Conservation (phyloP, 2,113 vertebrate genomes). For the Hoplias malabaricus region DNA sequence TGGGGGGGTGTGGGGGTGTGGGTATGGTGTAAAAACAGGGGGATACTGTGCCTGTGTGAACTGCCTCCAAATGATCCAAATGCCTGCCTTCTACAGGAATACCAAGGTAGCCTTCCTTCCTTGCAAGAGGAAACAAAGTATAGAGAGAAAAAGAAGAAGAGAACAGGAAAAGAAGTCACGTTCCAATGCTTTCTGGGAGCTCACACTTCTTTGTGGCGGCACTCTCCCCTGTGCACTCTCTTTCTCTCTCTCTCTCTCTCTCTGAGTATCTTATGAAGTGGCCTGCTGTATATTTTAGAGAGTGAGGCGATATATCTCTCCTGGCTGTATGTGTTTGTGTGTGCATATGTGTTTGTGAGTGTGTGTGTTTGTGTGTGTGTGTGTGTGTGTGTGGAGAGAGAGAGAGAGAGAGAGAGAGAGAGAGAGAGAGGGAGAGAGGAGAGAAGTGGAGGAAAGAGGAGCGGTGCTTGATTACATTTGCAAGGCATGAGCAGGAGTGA, state of each 20-base stretch:
- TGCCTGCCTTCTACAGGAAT: slow-evolving; percentile 35
- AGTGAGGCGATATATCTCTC: slow-evolving; percentile 37
- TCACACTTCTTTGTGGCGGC: slow-evolving; percentile 13
- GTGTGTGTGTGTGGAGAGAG: not conserved
- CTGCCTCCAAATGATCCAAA: slow-evolving; percentile 86
- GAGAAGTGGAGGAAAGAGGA: slow-evolving; percentile 32
- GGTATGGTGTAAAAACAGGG: slow-evolving; percentile 65
- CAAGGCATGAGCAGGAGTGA: slow-evolving; percentile 57
- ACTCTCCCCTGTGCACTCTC: not conserved
- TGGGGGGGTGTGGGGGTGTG: slow-evolving; percentile 30
- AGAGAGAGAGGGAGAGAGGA: slow-evolving; percentile 25
- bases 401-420: no score
- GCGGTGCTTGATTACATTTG: slow-evolving; percentile 58
- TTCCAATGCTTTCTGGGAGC: not conserved
- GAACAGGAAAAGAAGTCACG: slow-evolving; percentile 13
- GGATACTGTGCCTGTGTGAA: slow-evolving; percentile 76
- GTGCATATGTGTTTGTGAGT: slow-evolving; percentile 19
- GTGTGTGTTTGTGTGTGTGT: slow-evolving; percentile 2
- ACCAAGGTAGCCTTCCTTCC: slow-evolving; percentile 15
- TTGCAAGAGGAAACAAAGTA: not conserved
- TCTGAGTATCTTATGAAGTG: slow-evolving; percentile 7
- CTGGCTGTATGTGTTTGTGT: slow-evolving; percentile 52
- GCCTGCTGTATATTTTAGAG: slow-evolving; percentile 33
- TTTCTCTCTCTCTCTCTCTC: not conserved
- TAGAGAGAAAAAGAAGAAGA: not conserved